Base-by-base conservation (phyloP, 92 coral and sea anemone species). In the Porites cylindrica region DNA sequence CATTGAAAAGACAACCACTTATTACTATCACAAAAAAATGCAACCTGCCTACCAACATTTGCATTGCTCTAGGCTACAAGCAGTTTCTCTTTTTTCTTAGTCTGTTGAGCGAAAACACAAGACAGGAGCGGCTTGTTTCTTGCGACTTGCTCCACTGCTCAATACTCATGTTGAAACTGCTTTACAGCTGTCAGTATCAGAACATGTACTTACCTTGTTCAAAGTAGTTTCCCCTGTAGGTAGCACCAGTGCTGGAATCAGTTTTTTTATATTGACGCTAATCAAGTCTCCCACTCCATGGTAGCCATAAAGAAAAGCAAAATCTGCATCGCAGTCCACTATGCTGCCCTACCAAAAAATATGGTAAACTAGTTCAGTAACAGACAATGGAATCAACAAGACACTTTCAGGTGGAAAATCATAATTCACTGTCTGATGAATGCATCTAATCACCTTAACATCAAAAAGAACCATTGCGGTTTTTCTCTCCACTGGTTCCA, bases 401-500 rank as follows among this genome's bases (percentile, higher is more conserved):
- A 24, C 17, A 80, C 19, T 60, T 38, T 38, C 47, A 38, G 47
- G 47, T 38, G 47, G 47, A 38, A 38, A 38, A 38, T 38, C 6
- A 4, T 38, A 38, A 38, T 38, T 3, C 47, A 38, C 47, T 38
- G 5, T 38, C 47, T 38, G 47, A 38, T 38, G 47, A 56, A 56
- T 56, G 4, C 61, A 0, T 56, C 16, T 56, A 38, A 38, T 56
- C 16, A 96, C 99, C 98, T 95, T 83, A 54, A 81, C 53, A 72
- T 96, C 86, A 67, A 96, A 91, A n/a, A 95, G 73, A 43, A 96
- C 92, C 65, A 89, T 85, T 4, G 99, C 99, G 20, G 98, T 93
- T 81, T 89, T 91, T 53, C 99, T 82, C 69, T 96, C 99, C 4
- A 96, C 99, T 26, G 99, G 99, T 76, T 96, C 99, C 98, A 96